Evolutionary conservation across 2,888 invertebrate species (phyloP), one percentile per base, ranked within the genome.

Genomic region (Metopia argyrocephala): DNA sequence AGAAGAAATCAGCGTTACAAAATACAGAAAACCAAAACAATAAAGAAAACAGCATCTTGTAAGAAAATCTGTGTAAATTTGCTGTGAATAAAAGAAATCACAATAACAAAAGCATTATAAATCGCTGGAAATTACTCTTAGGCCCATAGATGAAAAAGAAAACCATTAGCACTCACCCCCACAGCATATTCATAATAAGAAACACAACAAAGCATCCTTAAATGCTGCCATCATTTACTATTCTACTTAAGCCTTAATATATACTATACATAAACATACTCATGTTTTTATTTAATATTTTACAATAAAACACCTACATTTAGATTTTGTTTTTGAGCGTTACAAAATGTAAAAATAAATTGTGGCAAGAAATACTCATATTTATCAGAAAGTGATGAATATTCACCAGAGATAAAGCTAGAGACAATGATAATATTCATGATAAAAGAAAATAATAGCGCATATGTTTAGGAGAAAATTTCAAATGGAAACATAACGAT

Each of bases 81-180:
- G 3, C 12, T 38, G 38, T 38, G 38, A 38, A 38, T 38, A 38
- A 15, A 38, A 15, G 15, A 4, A 38, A 38, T 4, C 9, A 38
- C 9, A 5, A 64, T 45, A 69, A 74, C 23, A 52, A 75, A 75
- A 75, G 57, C 76, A 18, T 50, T 45, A 65, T 65, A 76, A 76
- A 70, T 64, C 56, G 64, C 57, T 50, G 27, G n/a, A 38, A 69
- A 69, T 56, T 48, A 20, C 48, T 38, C 38, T 38, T 12, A 38
- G 38, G 38, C 38, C 38, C 15, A 38, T 38, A 38, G 38, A 54
- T 54, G 18, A 27, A 9, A 38, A 15, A 38, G 15, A 38, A 38
- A 38, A 38, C 38, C 38, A 38, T 38, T 38, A 38, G 15, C 38
- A 38, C 38, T 12, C 12, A 9, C 38, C 9, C 9, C 15, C 38